Evolutionary conservation across 1,140 invertebrate species (phyloP), one percentile per base, ranked within the genome.

Genomic region (Hirudo medicinalis): DNA sequence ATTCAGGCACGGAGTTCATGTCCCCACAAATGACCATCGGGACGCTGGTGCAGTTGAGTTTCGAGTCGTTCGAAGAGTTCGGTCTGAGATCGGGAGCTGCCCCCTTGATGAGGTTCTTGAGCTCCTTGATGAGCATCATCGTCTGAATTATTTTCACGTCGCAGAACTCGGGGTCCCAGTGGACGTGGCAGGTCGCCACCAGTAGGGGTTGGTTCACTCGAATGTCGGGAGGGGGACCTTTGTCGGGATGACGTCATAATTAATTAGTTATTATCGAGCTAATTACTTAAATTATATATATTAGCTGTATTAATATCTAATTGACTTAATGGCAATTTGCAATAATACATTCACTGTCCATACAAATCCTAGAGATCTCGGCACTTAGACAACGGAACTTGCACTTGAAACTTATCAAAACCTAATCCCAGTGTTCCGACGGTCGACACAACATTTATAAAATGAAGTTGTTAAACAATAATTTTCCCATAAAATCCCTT

Each of bases 81-180:
- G 78, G 76, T 40, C 76, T 74, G 71, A 79, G 76, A 60, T 73
- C 76, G 54, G 67, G 75, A 63, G 75, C 74, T 70, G 76, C 75
- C 43, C 79, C 78, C 71, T 80, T 77, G 36, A 81, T 77, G 54
- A 82, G 76, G 60, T 79, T 77, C 72, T 83, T 80, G 17, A 88
- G 76, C 82, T 98, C 95, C 80, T 94, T 91, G 83, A 93, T 91
- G 73, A 99, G 83, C 94, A 99, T 98, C 91, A 99, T 97, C 20
- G 92, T 97, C 82, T 99, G 97, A 74, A 99, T 97, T 0, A 99
- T 85, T 83, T 99, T 99, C n/a, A 99, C 97, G 83, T 99, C 97
- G 79, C 94, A 97, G 81, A 90, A 99, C 84, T 99, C 95, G 1
- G 97, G 97, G 86, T 99, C 96, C 97, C 96, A 99, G 83, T 99